Conservation (phyloP, 2,888 invertebrate species). For the Cacoxenus indagator region DNA sequence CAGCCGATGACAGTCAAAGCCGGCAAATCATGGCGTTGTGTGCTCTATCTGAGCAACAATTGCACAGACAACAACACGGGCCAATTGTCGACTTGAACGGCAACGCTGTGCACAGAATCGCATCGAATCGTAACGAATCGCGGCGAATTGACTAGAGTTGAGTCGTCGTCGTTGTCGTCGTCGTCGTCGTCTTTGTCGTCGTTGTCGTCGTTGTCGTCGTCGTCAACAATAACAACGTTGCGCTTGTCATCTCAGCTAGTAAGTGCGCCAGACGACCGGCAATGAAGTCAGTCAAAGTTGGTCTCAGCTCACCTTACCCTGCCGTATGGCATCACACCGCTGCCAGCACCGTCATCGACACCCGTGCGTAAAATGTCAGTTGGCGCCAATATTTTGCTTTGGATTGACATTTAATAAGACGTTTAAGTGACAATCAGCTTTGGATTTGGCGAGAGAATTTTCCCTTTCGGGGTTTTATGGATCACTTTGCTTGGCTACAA, state of each 20-base stretch:
- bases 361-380: slow-evolving; percentile 51
- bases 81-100: background rate
- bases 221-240: background rate
- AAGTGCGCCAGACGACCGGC: background rate
- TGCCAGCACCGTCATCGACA: slow-evolving; percentile 28
- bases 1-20: slow-evolving; percentile 20
- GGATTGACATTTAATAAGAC: slow-evolving; percentile 52
- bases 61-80: slow-evolving; percentile 5
- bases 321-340: too few relatives aligned
- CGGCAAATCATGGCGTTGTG: background rate
- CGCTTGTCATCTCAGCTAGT: background rate
- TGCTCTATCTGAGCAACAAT: background rate
- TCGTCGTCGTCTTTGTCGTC: background rate
- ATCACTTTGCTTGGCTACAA: background rate
- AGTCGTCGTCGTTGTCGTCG: slow-evolving; percentile 9
- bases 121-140: background rate
- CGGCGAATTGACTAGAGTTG: too few relatives aligned
- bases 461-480: background rate
- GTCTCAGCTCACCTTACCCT: background rate
- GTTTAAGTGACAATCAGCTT: slow-evolving; percentile 48
- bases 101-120: background rate
- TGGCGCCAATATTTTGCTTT: slow-evolving; percentile 54
- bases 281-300: background rate
- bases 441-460: background rate
- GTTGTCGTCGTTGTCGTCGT: background rate